phyloP scores from a whole-genome alignment of 2,113 vertebrate genomes.

The Aegotheles bennettii region DNA sequence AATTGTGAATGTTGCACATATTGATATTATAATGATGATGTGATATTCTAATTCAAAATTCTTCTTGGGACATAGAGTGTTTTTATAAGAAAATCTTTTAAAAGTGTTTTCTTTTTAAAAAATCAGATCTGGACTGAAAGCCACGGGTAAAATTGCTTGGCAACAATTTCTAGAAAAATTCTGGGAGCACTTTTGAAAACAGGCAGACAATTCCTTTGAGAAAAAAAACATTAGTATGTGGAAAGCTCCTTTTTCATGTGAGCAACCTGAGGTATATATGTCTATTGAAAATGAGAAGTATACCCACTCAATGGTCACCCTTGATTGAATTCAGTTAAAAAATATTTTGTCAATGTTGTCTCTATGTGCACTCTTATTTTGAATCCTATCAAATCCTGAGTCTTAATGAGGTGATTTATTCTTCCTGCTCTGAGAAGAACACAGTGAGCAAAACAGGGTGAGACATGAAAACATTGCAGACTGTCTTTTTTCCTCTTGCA shows the following conservation, averaged over 20 bases:
- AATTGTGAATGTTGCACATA: not conserved
- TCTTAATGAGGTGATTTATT: conserved; percentile 12
- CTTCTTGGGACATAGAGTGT: not conserved
- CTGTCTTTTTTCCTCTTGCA: not conserved
- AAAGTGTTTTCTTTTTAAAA: not conserved
- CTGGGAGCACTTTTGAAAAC: not conserved
- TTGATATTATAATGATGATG: not conserved
- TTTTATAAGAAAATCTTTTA: not conserved
- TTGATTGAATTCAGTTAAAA: not conserved
- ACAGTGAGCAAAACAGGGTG: not conserved
- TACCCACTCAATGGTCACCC: not conserved
- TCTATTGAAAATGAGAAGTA: not conserved
- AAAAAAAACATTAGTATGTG: conserved; percentile 20
- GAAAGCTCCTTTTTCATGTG: not conserved
- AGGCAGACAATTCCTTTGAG: not conserved
- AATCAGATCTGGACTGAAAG: conserved; percentile 57
- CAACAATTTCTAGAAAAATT: conserved; percentile 65
- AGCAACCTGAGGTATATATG: not conserved
- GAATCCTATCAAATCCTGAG: not conserved
- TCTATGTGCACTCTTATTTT: not conserved
- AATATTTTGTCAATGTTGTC: not conserved
- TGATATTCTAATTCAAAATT: not conserved
- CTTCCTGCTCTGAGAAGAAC: not conserved
- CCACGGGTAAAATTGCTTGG: conserved; percentile 56
- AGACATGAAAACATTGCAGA: not conserved